phyloP scores from a whole-genome alignment of 2,113 vertebrate species.

The Cairina moschata region DNA sequence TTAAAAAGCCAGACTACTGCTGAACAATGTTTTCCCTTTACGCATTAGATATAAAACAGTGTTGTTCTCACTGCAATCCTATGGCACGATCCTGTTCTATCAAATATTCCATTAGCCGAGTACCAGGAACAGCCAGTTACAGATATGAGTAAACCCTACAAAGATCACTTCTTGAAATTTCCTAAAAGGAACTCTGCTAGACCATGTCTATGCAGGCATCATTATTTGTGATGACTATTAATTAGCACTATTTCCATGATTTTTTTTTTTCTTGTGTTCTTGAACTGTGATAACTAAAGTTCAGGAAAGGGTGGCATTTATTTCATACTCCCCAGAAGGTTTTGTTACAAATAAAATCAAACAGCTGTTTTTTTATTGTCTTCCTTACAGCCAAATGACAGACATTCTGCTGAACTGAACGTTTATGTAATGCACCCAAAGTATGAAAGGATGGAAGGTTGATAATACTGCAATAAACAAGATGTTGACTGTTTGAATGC shows the following conservation, averaged over 20 bases:
- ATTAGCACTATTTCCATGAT: neutral
- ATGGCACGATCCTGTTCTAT: neutral
- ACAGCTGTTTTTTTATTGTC: neutral
- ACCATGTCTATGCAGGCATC: neutral
- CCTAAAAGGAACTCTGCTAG: neutral
- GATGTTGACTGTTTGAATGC: neutral
- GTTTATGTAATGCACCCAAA: neutral
- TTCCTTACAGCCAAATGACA: neutral
- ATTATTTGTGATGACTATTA: neutral
- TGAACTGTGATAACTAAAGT: neutral
- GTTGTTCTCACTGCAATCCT: neutral
- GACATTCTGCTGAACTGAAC: neutral
- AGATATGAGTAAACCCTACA: neutral
- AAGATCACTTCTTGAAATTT: neutral
- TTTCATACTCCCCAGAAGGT: neutral
- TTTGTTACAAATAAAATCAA: slow-evolving; percentile 1
- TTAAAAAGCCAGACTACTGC: neutral
- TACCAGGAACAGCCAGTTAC: neutral
- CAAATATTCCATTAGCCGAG: neutral
- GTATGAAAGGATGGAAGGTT: neutral
- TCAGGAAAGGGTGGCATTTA: neutral
- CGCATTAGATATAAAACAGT: neutral
- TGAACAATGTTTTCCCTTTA: neutral
- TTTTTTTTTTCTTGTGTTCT: neutral
- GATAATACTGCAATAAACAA: neutral